Base-by-base conservation (phyloP, 2,888 invertebrate species). In the Cataglyphis altisquamis region DNA sequence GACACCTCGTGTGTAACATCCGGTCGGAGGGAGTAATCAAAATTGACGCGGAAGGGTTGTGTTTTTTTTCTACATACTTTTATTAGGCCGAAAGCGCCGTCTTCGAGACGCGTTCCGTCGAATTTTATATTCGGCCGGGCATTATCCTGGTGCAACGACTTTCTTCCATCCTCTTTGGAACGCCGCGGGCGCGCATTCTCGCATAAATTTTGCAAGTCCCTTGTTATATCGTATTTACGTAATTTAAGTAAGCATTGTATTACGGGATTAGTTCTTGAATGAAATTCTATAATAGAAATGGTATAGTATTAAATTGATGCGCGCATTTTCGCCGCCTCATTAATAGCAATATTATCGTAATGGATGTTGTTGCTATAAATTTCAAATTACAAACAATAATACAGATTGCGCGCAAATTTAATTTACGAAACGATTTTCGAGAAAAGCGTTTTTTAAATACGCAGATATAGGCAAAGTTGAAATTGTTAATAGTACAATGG, bases 21-120 rank as follows among this genome's bases (percentile, higher is more conserved):
- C 87, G 89, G 88, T 91, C 90, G 89, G 88, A 90, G 87, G 86
- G 87, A 87, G 84, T 88, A 87, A 91, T 90, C 84, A 92, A 93
- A 93, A 93, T 93, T 93, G 93, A 93, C 93, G 90, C 91, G 89
- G 90, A 91, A 90, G 91, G 91, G 87, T 92, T 91, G 84, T 90
- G 36, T 82, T 85, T 87, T 48, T 67, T 83, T 74, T 82, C 83
- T 86, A 81, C 52, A 39, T 84, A 88, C 36, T 88, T 83, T 87
- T 87, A 87, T 90, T 90, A 90, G 90, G 90, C 90, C 90, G 84
- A 86, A 88, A 89, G 86, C 52, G 52, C 87, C 85, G 86, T 83
- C 89, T 66, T 81, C 57, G 45, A 82, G 88, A 87, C 88, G 82
- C n/a, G 86, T 86, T 80, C 81, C 73, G 84, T 87, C 83, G 64